A percentile compares a stretch with the other conserved stretches of the same genome.
Evolutionary conservation across 2,797 vertebrate species (phyloP).

Genomic region (Kryptolebias ocellatus): DNA sequence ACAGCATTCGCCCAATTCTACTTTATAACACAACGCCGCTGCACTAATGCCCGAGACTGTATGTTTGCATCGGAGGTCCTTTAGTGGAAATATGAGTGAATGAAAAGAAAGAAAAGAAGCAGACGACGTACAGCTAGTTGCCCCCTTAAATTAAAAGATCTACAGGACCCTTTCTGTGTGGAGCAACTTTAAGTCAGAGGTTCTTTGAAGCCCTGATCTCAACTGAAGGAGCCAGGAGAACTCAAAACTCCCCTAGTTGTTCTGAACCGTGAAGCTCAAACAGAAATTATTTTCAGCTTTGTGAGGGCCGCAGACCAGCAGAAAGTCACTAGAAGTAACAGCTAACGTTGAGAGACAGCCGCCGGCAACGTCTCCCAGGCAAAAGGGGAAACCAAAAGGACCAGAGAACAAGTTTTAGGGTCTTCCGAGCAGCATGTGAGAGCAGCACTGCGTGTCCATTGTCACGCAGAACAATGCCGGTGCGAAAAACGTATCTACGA

Average conservation of each 20-base stretch:
- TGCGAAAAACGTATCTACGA: constrained; percentile 41
- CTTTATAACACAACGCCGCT: background rate
- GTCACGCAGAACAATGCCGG: constrained; percentile 64
- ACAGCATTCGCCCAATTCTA: background rate
- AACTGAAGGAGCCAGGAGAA: constrained; percentile 2
- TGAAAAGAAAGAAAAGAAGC: background rate
- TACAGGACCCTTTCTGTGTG: constrained; percentile 1
- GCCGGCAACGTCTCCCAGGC: constrained; percentile 21
- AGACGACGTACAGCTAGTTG: background rate
- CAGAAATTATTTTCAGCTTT: background rate
- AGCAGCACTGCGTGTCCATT: constrained; percentile 47
- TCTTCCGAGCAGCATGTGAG: constrained; percentile 46
- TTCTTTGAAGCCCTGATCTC: constrained; percentile 4
- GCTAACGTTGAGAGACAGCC: constrained; percentile 24
- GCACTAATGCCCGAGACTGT: constrained; percentile 7
- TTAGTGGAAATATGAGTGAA: constrained; percentile 6
- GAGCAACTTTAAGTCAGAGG: constrained; percentile 5
- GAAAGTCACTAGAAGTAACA: constrained; percentile 19
- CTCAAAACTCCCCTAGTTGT: constrained; percentile 14
- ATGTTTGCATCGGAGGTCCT: background rate
- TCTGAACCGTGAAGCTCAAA: background rate
- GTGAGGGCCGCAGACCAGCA: constrained; percentile 20
- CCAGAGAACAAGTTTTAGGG: constrained; percentile 28
- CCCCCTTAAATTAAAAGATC: background rate
- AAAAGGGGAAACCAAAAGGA: constrained; percentile 17